A percentile compares a stretch with the other conserved stretches of the same genome.
These are phyloP conservation scores for Molothrus ater DNA, from an alignment of 2,797 vertebrate genomes.

Conservation along the genomic window DNA sequence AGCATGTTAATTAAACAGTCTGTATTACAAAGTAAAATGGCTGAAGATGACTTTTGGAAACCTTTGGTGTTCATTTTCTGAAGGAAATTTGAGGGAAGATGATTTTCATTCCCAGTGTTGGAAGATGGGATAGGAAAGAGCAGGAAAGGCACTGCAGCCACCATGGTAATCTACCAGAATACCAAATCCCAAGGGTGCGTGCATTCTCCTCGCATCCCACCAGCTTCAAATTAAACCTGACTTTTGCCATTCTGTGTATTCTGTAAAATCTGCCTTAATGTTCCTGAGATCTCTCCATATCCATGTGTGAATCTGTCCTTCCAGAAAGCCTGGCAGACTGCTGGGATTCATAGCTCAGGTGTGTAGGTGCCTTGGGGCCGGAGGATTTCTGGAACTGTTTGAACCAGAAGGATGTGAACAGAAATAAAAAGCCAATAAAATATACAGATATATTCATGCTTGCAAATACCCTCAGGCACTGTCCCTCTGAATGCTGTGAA, in stretches of 20 bases:
- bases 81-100: background rate
- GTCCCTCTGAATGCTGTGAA: background rate
- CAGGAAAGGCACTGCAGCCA: background rate
- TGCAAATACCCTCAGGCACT: background rate
- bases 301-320: background rate
- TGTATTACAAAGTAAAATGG: background rate
- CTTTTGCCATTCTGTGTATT: background rate
- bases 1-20: background rate
- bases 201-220: background rate
- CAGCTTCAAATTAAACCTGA: background rate
- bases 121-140: background rate
- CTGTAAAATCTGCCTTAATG: background rate
- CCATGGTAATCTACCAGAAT: background rate
- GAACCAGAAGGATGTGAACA: background rate
- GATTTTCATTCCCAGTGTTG: background rate
- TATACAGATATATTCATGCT: background rate
- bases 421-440: background rate
- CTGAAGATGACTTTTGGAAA: background rate
- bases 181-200: background rate
- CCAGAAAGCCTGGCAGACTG: background rate
- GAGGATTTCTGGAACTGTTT: background rate
- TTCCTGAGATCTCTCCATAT: background rate
- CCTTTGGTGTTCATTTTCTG: fast-evolving
- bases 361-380: background rate
- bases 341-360: background rate